Percentiles rank a stretch among this genome's conserved stretches.
phyloP scores from a whole-genome alignment of 2,797 vertebrate species.

The Pristis pectinata region DNA sequence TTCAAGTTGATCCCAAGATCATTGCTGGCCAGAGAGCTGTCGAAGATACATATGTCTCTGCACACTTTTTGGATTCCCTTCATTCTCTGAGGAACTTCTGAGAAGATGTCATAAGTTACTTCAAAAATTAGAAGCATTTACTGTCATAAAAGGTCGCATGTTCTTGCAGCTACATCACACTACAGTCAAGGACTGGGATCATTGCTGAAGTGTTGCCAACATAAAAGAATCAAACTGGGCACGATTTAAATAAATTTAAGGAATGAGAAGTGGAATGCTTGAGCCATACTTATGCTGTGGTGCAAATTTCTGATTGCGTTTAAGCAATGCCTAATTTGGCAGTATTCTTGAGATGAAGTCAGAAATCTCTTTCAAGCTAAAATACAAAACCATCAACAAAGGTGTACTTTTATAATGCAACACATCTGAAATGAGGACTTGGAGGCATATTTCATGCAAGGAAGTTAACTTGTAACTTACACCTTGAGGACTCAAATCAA shows the following conservation, averaged over 20 bases:
- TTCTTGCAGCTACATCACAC: background rate
- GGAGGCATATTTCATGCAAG: background rate
- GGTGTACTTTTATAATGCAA: background rate
- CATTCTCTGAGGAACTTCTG: background rate
- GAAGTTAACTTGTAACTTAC: background rate
- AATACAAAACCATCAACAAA: background rate
- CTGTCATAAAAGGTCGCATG: too few species aligned
- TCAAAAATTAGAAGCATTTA: background rate
- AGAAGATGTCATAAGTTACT: background rate
- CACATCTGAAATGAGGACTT: background rate
- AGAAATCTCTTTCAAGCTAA: background rate
- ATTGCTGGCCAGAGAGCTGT: too few species aligned
- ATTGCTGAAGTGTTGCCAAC: background rate
- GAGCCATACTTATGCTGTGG: background rate
- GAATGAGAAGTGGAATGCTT: background rate
- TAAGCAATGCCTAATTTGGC: background rate
- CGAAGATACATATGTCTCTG: background rate
- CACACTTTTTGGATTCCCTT: background rate
- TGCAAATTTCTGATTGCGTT: background rate
- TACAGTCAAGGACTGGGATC: background rate
- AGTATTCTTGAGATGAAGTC: background rate
- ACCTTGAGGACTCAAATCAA: background rate
- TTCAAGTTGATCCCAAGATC: too few species aligned
- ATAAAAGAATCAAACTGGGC: background rate
- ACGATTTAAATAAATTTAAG: background rate